Conservation (phyloP, 37 sponge, comb jelly and placozoan species). For the Bolinopsis microptera region DNA sequence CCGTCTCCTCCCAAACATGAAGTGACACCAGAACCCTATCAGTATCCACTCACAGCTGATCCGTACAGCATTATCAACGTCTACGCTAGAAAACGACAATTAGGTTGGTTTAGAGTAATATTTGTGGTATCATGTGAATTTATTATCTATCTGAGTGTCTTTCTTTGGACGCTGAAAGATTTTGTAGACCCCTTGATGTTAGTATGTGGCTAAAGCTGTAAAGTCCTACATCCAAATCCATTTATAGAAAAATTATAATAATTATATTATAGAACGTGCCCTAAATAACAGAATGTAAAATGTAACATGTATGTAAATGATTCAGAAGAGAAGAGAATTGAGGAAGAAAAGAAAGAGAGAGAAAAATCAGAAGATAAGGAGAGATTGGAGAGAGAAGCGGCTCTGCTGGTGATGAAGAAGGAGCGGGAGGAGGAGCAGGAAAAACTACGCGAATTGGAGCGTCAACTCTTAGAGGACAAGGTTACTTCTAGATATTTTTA, state of each 20-base stretch:
- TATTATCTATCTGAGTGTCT: too few relatives aligned
- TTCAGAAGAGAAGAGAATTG: conserved; percentile 49
- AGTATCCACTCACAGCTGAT: conserved; percentile 31
- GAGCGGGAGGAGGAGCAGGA: conserved; percentile 53
- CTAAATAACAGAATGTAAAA: too few relatives aligned
- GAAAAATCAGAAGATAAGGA: conserved; percentile 34
- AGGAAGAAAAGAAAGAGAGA: neutral
- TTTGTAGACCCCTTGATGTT: too few relatives aligned
- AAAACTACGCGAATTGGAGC: neutral
- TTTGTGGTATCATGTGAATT: too few relatives aligned
- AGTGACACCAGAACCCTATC: conserved; percentile 19
- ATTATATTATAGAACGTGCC: too few relatives aligned
- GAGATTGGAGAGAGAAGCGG: neutral
- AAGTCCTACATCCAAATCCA: too few relatives aligned
- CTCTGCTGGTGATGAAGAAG: neutral
- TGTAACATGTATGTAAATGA: too few relatives aligned
- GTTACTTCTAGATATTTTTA: too few relatives aligned
- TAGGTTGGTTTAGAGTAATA: neutral
- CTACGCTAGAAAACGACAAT: conserved; percentile 40
- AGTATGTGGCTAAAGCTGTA: too few relatives aligned
- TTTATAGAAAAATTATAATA: too few relatives aligned
- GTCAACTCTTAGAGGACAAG: neutral
- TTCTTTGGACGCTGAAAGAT: too few relatives aligned
- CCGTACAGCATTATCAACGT: conserved; percentile 60
- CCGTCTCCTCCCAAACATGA: conserved; percentile 1